Base-by-base conservation (phyloP, 2,797 vertebrate genomes). In the Parauchenoglanis punctatus region DNA sequence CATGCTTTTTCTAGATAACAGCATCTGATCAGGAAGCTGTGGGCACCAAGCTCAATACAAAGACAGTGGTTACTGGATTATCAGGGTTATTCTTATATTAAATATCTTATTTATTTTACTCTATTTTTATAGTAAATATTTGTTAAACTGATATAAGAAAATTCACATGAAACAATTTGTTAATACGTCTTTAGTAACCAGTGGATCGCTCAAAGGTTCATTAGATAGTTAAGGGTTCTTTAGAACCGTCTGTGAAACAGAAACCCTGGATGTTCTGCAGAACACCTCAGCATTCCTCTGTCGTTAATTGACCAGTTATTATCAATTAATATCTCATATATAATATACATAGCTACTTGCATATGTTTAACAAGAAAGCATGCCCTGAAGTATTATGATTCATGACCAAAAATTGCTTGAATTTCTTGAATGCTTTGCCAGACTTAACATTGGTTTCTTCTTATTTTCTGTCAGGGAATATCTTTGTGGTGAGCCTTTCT, bases 401-500 rank as follows among this genome's bases (percentile, higher is more conserved):
- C 65, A 18, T 68, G 28, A 68, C 5, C 15, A 31, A 35, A 11
- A 40, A 40, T 40, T 40, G 40, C 40, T 40, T 40, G 40, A 40
- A 40, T 40, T 40, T 13, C 15, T 68, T 18, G 31, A 72, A 73
- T 25, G 40, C 40, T 73, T 73, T 73, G 5, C 12, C 5, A 0
- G 2, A 12, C 15, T 46, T 25, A 6, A 72, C 8, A 8, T 75
- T 3, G 4, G 46, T 49, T 54, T 17, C n/a, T 10, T 13, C 15
- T 25, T 56, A 31, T 52, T 72, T 44, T 68, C 2, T 46, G 54
- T 73, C 44, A 91, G 90, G 90, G 44, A 91, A 91, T 44, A 83
- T 91, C 59, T 91, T 91, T 77, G 90, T 91, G 89, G 89, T 91
- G 67, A 91, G 90, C 81, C 90, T 91, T 61, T 91, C 90, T 17